phyloP scores from a whole-genome alignment of 2,113 vertebrate species.

The Acrocephalus arundinaceus region DNA sequence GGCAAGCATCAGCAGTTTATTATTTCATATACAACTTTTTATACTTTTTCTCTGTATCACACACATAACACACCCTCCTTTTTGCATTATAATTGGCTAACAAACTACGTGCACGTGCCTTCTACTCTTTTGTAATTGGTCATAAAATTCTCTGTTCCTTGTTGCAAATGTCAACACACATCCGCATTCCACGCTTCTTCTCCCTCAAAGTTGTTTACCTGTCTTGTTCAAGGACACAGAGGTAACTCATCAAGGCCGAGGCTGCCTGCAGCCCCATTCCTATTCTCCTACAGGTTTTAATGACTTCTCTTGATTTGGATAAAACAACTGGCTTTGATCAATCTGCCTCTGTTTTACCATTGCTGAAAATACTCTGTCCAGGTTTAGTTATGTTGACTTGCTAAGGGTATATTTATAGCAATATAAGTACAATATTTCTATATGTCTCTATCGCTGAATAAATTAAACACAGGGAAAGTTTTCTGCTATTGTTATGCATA shows the following conservation, averaged over 20 bases:
- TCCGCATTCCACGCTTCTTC: neutral
- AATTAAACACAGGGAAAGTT: neutral
- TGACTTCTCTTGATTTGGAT: neutral
- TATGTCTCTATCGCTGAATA: neutral
- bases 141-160: neutral
- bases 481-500: neutral
- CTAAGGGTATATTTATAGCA: neutral
- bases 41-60: neutral
- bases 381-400: neutral
- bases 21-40: neutral
- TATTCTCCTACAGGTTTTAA: neutral
- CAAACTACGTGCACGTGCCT: neutral
- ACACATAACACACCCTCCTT: fast-evolving
- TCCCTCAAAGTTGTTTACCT: neutral
- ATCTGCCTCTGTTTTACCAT: neutral
- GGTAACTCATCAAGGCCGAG: neutral
- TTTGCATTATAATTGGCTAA: neutral
- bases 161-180: neutral
- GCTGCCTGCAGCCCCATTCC: neutral
- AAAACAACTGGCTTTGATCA: neutral
- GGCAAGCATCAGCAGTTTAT: neutral
- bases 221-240: neutral
- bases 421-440: neutral
- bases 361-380: neutral
- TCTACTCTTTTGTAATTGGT: neutral